Base-by-base conservation (phyloP, 2,888 invertebrate genomes). In the Resseliella maxima region DNA sequence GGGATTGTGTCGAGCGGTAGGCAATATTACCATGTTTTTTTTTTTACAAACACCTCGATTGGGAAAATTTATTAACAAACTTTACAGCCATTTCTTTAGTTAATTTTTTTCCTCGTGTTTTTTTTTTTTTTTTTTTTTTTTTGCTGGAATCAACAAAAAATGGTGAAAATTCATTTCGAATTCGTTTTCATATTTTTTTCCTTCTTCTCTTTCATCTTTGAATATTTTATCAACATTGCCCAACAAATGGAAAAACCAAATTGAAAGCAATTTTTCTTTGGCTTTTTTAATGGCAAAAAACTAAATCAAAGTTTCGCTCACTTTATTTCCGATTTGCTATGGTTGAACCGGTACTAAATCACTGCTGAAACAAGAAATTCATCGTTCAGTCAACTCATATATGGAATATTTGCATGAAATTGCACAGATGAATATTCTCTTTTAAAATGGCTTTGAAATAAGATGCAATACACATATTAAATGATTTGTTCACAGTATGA, bases 321-420 rank as follows among this genome's bases (percentile, higher is more conserved):
- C 72, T 72, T 72, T 35, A 72, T 72, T 27, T 72, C 72, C 59
- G 59, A 59, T 50, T 50, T 59, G 24, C 59, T 24, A 24, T 59
- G 10, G 6, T 3, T 24, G 24, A n/a, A 24, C 3, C 59, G 24
- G 59, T 10, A 59, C 15, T 50, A 50, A 50, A 50, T 50, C 46
- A 50, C 18, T 50, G 46, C 46, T 18, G 18, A 18, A 50, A 18
- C 18, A 18, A 50, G 12, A 41, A 41, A 41, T 5, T 8, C 5
- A 8, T 41, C 6, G 12, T 8, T 12, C 6, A 41, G 41, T 41
- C 6, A 12, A 41, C 5, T 5, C 6, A 8, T 8, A 12, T 41
- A 5, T 41, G 12, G 6, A 41, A 41, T 41, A 41, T 41, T 41
- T 41, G 41, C 41, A 41, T 50, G 15, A 50, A 50, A 50, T 8